Evolutionary conservation across 2,888 invertebrate genomes (phyloP), one percentile per base, ranked within the genome.

Genomic region (Tetramorium bicarinatum): DNA sequence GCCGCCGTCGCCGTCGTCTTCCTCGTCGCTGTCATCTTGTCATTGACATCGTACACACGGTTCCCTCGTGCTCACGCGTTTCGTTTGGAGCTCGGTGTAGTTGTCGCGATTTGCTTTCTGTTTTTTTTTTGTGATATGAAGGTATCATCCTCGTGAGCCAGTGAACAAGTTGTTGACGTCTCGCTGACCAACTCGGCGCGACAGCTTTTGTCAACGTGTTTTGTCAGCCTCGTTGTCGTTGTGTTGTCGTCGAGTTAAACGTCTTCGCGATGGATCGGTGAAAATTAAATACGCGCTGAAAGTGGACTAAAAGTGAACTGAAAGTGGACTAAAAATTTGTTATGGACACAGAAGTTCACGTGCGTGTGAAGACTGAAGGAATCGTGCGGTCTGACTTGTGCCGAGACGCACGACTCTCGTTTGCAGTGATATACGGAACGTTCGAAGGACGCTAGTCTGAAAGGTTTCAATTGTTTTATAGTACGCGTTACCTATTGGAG

Each of bases 301-400:
- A 67, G 79, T 72, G 82, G 86, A 66, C 44, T 66, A 15, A 13
- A 34, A 52, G 69, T 52, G 47, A 29, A 67, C 66, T 29, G 64
- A 38, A 64, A 34, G 62, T 86, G 86, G 62, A 77, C 74, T 59
- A 54, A 56, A 21, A 56, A 66, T 69, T 83, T 84, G 90, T 87
- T 87, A 91, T 90, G 92, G 87, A 90, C 91, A 90, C 75, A 85
- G 52, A 86, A 56, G 56, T 85, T 69, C 83, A 83, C 83, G 88
- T 88, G 88, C 71, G 83, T 88, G 89, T 87, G 85, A 71, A 87
- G 85, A 89, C 91, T 91, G 92, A 91, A 87, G 74, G 49, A 47
- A 87, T 87, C 71, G 86, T 79, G 87, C 62, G 84, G 83, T 82
- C 59, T 77, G 79, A 74, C 82, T 71, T 85, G 81, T 59, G 64